Evolutionary conservation across 2,113 vertebrate genomes (phyloP), one percentile per base, ranked within the genome.

Genomic region (Triplophysa siluroides): DNA sequence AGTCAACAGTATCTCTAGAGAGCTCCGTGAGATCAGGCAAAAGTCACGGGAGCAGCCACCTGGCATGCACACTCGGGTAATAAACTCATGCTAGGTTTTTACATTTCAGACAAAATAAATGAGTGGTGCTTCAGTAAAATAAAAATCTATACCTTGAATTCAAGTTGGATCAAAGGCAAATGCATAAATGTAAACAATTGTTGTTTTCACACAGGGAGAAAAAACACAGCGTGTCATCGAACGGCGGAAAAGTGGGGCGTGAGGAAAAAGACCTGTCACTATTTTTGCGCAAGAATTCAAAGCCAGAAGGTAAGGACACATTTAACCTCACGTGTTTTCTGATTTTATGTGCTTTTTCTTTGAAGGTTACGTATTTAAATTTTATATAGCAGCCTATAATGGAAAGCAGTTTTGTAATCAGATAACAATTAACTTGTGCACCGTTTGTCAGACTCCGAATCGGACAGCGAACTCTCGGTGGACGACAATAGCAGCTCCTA

Each of bases 401-500:
- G 45, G 13, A 12, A 47, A 66, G 41, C 19, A 16, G 13, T 4
- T 33, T 33, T 43, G 43, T 43, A 43, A 11, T 2, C 43, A 11
- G 43, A 45, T 2, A 12, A 12, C 2, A 45, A 45, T 45, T 45
- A 1, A 12, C 33, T 38, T 16, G 24, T 8, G 54, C 71, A 74
- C 18, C 83, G 41, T 26, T 3, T 73, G 14, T 23, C 81, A 89
- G 95, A 95, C 21, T 96, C 95, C 0, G 95, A 97, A 86, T 95
- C 95, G 0, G 95, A 97, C 85, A 96, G 95, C 0, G 95, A 96
- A 78, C 85, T 95, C 41, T 96, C 95, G 8, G 86, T 92, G 0
- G 95, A 96, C 1, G 95, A 95, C 1, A 93, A 94, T 52, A 96
- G 95, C 88, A 95, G 95, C 24, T 96, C 94, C 0, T 95, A 93